Base-by-base conservation (phyloP, 2,797 vertebrate genomes). In the Lithobates pipiens region DNA sequence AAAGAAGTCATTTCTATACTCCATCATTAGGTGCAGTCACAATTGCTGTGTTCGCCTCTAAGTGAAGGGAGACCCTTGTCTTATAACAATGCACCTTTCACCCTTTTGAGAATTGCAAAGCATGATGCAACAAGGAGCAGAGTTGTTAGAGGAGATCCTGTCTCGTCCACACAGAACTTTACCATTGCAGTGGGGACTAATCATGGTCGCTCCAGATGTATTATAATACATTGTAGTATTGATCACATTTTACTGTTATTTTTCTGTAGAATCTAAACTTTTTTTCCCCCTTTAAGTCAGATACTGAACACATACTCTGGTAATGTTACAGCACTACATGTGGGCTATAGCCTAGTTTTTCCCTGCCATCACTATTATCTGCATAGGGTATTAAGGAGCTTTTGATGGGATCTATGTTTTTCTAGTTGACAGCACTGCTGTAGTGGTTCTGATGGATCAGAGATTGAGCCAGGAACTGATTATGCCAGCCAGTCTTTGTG, bases 131-230 rank as follows among this genome's bases (percentile, higher is more conserved):
- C 61, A 71, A 72, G 68, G n/a, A 73, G 27, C 9, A 34, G 69
- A 73, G 69, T 25, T 80, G 68, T 69, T 69, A 23, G 25, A 39
- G 71, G 71, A 11, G 36, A 73, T n/a, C 36, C 71, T 42, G 23
- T 71, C 29, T 21, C 34, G 46, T 27, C 61, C 46, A 57, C 16
- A 72, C 89, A 89, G 88, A 93, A 94, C 91, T 94, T 94, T 92
- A 92, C 91, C 91, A 91, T 91, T 94, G 93, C 93, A 93, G 91
- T 91, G 92, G 89, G 88, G 85, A 88, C 89, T 89, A 92, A 90
- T 89, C 90, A 90, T 21, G 1, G 91, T 89, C 91, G 91, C 94
- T 61, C 92, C 93, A 93, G 63, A 44, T 77, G n/a, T 77, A 34
- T 32, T 77, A 18, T 63, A 70, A 18, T 29, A 27, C 21, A 65